Evolutionary conservation across 2,888 invertebrate genomes (phyloP).

Genomic region (Ichneumon xanthorius): DNA sequence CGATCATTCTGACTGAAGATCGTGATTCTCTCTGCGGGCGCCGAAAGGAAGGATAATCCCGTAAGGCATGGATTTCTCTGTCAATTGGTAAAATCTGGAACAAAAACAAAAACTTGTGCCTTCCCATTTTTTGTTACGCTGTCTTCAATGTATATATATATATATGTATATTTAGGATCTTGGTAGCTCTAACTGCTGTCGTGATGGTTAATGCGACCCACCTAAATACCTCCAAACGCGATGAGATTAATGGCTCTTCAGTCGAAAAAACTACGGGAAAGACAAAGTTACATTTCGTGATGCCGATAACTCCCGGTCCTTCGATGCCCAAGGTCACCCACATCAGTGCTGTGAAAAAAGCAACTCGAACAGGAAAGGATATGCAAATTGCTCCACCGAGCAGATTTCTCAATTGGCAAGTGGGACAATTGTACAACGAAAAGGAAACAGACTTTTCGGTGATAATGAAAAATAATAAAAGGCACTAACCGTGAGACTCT

Average conservation of each 20-base stretch:
- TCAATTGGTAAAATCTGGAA: constrained; percentile 41
- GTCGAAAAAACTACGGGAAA: background rate
- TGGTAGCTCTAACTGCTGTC: background rate
- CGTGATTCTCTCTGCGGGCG: constrained; percentile 12
- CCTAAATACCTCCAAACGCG: background rate
- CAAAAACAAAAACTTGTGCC: constrained; percentile 21
- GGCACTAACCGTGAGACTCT: background rate
- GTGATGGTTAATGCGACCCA: background rate
- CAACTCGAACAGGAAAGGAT: background rate
- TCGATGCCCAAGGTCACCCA: constrained; percentile 1
- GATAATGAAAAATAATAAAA: background rate
- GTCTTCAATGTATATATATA: background rate
- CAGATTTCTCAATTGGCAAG: background rate
- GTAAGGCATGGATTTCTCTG: constrained; percentile 42
- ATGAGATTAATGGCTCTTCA: background rate
- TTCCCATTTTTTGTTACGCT: constrained; percentile 7
- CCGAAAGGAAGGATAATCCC: constrained; percentile 40
- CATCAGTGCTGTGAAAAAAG: background rate
- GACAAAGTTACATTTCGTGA: background rate
- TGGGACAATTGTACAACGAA: background rate
- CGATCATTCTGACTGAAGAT: constrained; percentile 40
- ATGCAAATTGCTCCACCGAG: constrained; percentile 9
- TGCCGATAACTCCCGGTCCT: constrained; percentile 8
- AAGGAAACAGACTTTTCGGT: background rate
- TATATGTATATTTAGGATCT: background rate